Percentiles rank a stretch among this genome's conserved stretches.
phyloP scores from a whole-genome alignment of 2,797 vertebrate genomes.

The Dermochelys coriacea region DNA sequence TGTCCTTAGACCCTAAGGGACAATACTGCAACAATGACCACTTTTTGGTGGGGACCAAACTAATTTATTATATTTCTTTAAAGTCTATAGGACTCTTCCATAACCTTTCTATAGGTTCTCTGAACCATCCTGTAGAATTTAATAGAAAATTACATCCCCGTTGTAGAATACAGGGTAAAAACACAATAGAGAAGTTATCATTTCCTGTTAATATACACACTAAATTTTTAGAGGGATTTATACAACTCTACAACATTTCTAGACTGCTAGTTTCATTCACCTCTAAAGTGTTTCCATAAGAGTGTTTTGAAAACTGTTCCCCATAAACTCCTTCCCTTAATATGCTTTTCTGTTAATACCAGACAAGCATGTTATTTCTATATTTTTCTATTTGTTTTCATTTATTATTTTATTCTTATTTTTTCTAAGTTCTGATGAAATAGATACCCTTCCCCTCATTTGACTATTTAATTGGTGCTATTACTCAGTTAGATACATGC shows the following conservation, averaged over 20 bases:
- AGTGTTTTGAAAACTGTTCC: background rate
- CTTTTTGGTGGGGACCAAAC: background rate
- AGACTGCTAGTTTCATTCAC: background rate
- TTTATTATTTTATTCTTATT: background rate
- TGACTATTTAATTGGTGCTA: background rate
- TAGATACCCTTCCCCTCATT: background rate
- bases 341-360: background rate
- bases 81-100: background rate
- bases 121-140: background rate
- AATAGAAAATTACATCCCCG: background rate
- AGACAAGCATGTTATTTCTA: background rate
- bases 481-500: background rate
- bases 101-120: accelerated
- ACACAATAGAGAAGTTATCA: accelerated
- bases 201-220: background rate
- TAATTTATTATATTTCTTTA: background rate
- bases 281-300: background rate
- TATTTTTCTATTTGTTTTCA: background rate
- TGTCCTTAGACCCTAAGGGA: background rate
- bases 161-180: background rate
- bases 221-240: background rate
- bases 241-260: background rate
- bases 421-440: background rate
- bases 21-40: background rate
- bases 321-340: background rate